phyloP scores from a whole-genome alignment of 2,113 vertebrate genomes.

The Arenaria interpres region DNA sequence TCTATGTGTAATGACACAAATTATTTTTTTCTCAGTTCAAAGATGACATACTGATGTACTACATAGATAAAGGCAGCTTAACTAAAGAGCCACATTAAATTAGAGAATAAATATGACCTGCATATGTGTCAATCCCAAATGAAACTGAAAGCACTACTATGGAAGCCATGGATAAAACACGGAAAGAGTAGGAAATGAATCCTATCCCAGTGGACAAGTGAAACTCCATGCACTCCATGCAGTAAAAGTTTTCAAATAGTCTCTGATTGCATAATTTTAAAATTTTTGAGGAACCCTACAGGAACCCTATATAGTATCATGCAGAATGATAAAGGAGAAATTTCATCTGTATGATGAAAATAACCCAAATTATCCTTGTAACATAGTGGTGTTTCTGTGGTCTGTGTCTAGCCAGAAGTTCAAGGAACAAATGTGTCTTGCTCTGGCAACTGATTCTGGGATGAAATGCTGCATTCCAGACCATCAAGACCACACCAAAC shows the following conservation, averaged over 20 bases:
- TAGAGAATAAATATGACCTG: background rate
- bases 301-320: background rate
- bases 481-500: background rate
- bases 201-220: background rate
- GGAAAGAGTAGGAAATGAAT: background rate
- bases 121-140: background rate
- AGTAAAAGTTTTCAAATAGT: background rate
- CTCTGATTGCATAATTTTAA: background rate
- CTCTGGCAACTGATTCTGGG: background rate
- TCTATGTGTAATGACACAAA: background rate
- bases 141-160: background rate
- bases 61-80: background rate
- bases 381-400: background rate
- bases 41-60: background rate
- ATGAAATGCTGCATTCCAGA: background rate
- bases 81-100: background rate
- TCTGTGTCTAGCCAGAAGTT: background rate
- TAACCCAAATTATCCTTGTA: background rate
- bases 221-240: background rate
- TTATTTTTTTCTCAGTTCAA: background rate
- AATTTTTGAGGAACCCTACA: background rate
- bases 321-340: background rate
- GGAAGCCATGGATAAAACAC: background rate
- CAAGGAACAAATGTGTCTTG: background rate
- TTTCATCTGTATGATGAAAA: background rate